Evolutionary conservation across 2,888 invertebrate species (phyloP).

Genomic region (Pollenia griseotomentosa): DNA sequence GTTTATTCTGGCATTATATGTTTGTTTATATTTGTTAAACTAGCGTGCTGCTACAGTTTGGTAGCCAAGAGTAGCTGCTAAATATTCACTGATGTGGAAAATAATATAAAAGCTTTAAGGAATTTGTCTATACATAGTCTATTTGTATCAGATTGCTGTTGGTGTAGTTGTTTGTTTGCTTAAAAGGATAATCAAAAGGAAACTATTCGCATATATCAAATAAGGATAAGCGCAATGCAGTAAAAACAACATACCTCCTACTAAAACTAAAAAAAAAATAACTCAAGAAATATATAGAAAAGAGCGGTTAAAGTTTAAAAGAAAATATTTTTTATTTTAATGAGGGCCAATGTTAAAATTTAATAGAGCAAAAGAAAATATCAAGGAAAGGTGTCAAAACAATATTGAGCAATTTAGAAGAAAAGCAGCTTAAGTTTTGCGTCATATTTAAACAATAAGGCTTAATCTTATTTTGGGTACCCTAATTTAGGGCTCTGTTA

Average conservation of each 20-base stretch:
- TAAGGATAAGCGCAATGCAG: conserved; percentile 85
- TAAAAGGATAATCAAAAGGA: conserved; percentile 72
- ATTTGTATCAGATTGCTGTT: neutral
- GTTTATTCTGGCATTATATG: conserved; percentile 58
- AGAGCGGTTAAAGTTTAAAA: conserved; percentile 9
- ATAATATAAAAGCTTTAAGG: conserved; percentile 70
- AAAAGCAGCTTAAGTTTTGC: neutral
- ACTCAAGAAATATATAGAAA: conserved; percentile 5
- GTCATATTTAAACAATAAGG: no score
- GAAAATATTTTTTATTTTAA: conserved; percentile 29
- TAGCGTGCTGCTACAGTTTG: conserved; percentile 55
- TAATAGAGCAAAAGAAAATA: neutral
- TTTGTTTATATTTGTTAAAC: conserved; percentile 71
- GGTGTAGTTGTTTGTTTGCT: conserved; percentile 57
- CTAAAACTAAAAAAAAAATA: conserved; percentile 75
- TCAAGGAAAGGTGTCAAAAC: neutral
- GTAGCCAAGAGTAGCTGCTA: conserved; percentile 65
- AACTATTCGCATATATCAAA: conserved; percentile 83
- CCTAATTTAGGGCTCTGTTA: no score
- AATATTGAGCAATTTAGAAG: neutral
- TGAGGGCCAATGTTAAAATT: conserved; percentile 18
- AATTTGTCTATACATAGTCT: conserved; percentile 46
- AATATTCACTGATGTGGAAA: conserved; percentile 71
- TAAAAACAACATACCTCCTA: conserved; percentile 82
- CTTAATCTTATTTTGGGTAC: no score